Percentiles rank a stretch among this genome's conserved stretches.
Conservation (phyloP, 2,113 vertebrate species). For the Morone chrysops region DNA sequence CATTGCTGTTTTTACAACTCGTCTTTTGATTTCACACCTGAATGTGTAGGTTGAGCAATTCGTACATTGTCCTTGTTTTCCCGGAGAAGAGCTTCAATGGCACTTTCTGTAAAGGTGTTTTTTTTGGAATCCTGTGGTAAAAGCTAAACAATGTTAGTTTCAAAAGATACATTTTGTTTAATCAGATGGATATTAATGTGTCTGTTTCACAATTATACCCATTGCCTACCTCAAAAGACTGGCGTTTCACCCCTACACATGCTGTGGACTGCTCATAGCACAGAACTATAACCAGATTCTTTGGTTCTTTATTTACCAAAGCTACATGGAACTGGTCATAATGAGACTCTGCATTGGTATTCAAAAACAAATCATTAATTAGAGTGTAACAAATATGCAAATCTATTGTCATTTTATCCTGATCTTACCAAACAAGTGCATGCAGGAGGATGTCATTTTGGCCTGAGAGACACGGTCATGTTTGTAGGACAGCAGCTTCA, state of each 20-base stretch:
- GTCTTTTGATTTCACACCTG: slow-evolving; percentile 31
- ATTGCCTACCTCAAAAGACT: slow-evolving; percentile 61
- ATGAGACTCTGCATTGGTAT: slow-evolving; percentile 58
- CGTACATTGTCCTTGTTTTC: slow-evolving; percentile 67
- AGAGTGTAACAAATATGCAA: neutral
- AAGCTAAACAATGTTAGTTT: slow-evolving; percentile 26
- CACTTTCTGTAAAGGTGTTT: slow-evolving; percentile 46
- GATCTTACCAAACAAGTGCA: slow-evolving; percentile 69
- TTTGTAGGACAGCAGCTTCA: slow-evolving; percentile 50
- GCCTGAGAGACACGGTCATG: slow-evolving; percentile 34
- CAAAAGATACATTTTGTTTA: neutral
- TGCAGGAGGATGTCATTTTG: slow-evolving; percentile 65
- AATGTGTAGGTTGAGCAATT: slow-evolving; percentile 47
- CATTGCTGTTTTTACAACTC: slow-evolving; percentile 61
- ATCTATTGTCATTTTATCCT: neutral
- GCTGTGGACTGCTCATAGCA: slow-evolving; percentile 75
- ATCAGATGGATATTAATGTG: neutral
- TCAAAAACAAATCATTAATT: neutral
- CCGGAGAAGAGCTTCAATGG: slow-evolving; percentile 61
- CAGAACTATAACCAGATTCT: slow-evolving; percentile 60
- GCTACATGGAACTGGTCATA: slow-evolving; percentile 48
- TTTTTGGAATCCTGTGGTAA: slow-evolving; percentile 54
- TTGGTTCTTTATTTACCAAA: slow-evolving; percentile 53
- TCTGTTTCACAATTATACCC: neutral
- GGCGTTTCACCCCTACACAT: slow-evolving; percentile 74